Evolutionary conservation across 37 sponge, comb jelly and placozoan genomes (phyloP).

Genomic region (Chondrosia reniformis): DNA sequence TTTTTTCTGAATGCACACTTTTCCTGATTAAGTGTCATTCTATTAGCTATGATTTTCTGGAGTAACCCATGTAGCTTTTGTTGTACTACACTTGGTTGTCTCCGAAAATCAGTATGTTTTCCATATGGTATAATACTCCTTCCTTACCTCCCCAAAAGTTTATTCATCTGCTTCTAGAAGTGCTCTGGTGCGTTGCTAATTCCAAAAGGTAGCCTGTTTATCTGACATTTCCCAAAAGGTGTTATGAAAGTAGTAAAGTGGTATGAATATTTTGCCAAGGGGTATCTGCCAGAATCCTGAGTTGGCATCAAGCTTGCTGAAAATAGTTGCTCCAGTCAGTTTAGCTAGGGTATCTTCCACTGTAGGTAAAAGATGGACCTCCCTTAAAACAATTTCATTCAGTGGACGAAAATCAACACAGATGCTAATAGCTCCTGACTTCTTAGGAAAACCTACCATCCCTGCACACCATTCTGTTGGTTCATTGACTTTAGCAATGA

Average conservation of each 20-base stretch:
- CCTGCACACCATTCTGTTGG: too few species aligned
- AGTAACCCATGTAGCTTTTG: not conserved
- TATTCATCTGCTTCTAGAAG: slow-evolving; percentile 26
- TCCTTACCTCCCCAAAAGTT: slow-evolving; percentile 15
- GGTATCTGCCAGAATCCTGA: slow-evolving; percentile 22
- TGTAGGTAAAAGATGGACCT: too few species aligned
- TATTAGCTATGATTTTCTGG: not conserved
- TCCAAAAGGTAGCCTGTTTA: slow-evolving; percentile 42
- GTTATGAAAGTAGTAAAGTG: slow-evolving; percentile 31
- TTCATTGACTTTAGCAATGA: too few species aligned
- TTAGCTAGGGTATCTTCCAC: too few species aligned
- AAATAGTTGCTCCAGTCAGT: too few species aligned
- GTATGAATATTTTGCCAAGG: slow-evolving; percentile 1
- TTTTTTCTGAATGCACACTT: slow-evolving; percentile 30
- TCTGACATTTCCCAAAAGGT: slow-evolving; percentile 27
- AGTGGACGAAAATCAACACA: too few species aligned
- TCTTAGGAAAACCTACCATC: too few species aligned
- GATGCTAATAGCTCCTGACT: too few species aligned
- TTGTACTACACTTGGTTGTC: slow-evolving; percentile 31
- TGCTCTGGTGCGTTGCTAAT: slow-evolving; percentile 44
- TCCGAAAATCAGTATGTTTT: slow-evolving; percentile 35
- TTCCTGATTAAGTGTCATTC: slow-evolving; percentile 30
- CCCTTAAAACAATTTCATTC: too few species aligned
- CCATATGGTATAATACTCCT: slow-evolving; percentile 30
- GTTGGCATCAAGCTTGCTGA: slow-evolving; percentile 23